Percentiles rank a stretch among this genome's conserved stretches.
Evolutionary conservation across 37 sponge, comb jelly and placozoan genomes (phyloP).

Genomic region (Bolinopsis microptera): DNA sequence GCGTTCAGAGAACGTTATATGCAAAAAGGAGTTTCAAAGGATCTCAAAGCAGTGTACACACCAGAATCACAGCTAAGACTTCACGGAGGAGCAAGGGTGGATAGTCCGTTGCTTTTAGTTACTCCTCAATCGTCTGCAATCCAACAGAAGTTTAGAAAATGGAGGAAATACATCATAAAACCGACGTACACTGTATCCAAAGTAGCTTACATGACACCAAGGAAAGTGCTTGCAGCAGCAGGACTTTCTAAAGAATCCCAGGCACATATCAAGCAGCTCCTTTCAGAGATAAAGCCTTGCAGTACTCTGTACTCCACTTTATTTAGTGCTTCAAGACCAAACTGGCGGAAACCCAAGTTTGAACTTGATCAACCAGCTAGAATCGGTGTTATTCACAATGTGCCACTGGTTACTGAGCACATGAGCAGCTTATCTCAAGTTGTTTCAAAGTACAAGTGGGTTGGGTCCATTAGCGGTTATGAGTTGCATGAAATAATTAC

Average conservation of each 20-base stretch:
- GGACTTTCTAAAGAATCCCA: no score
- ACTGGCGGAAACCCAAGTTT: background rate
- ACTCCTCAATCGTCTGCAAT: no score
- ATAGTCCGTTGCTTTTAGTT: no score
- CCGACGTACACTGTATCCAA: background rate
- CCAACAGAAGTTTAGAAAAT: background rate
- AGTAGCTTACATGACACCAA: background rate
- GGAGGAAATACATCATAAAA: background rate
- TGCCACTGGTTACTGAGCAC: background rate
- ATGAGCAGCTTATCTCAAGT: background rate
- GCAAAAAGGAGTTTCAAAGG: no score
- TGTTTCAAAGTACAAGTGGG: background rate
- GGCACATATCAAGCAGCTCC: no score
- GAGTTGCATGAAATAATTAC: background rate
- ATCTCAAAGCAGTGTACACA: no score
- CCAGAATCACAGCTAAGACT: no score
- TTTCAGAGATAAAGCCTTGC: no score
- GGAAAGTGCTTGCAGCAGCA: background rate
- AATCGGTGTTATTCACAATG: background rate
- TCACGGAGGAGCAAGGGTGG: no score
- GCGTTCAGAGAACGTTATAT: no score
- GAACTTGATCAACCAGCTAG: background rate
- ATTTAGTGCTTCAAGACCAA: background rate
- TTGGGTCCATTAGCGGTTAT: background rate
- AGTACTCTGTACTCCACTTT: background rate